Conservation (phyloP, 2,797 vertebrate species). For the Ciconia nigra region DNA sequence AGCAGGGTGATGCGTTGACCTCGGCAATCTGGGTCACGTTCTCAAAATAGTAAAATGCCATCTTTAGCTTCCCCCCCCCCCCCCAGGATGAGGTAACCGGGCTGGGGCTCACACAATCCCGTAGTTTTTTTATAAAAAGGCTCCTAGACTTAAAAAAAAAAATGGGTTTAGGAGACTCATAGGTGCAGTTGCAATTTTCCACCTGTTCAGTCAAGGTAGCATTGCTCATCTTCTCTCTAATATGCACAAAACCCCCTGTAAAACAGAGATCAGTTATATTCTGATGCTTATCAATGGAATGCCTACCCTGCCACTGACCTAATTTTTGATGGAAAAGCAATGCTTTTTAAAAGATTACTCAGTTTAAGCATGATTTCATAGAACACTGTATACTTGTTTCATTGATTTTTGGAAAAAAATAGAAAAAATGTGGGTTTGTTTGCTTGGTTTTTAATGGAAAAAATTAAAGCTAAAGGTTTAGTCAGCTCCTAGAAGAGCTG, state of each 20-base stretch:
- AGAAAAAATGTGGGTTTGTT: not conserved
- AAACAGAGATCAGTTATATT: not conserved
- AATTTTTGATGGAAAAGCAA: not conserved
- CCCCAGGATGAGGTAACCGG: not conserved
- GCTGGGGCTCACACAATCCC: rapidly evolving
- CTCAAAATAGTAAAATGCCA: not conserved
- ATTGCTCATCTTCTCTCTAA: not conserved
- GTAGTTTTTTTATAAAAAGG: not conserved
- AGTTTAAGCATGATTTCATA: not conserved
- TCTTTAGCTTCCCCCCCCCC: rapidly evolving
- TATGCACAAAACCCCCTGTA: rapidly evolving
- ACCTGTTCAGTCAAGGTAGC: rapidly evolving
- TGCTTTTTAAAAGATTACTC: not conserved
- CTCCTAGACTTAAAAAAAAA: not conserved
- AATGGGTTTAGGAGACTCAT: not conserved
- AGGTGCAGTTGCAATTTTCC: not conserved
- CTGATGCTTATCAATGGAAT: not conserved
- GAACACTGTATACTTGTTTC: not conserved
- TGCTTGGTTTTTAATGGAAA: not conserved
- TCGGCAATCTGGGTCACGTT: rapidly evolving
- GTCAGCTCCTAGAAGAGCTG: not conserved
- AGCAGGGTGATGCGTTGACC: not conserved
- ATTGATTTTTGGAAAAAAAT: not conserved
- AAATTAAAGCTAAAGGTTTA: not conserved
- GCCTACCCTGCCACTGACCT: not conserved